Base-by-base conservation (phyloP, 2,888 invertebrate genomes). In the Aphidius colemani region DNA sequence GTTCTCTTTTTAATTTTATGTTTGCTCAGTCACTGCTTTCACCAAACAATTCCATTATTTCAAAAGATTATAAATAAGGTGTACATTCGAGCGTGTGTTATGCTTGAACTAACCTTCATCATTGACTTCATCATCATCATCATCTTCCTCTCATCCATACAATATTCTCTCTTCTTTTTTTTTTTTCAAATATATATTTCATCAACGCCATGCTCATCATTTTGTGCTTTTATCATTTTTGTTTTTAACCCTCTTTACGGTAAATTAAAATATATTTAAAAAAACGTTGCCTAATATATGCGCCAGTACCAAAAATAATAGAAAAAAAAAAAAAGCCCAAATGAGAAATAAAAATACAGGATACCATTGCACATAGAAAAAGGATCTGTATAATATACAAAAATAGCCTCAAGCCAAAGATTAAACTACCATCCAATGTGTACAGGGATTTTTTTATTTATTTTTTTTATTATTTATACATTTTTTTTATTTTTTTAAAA, bases 21-120 rank as follows among this genome's bases (percentile, higher is more conserved):
- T 75, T 78, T 78, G 78, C 76, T 74, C 76, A 75, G 75, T 78
- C 74, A 74, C 75, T 74, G 74, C 72, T 74, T 62, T 67, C 66
- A 30, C 30, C 3, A 65, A 70, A 70, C 69, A 70, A 70, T 69
- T 70, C 66, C 66, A 66, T 66, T 65, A 70, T 70, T 70, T 69
- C 67, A 69, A 70, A 70, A 65, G 70, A 63, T 63, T 64, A 61
- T 30, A 30, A 30, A 62, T 13, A 30, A 30, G 30, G 30, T 30
- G 30, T 30, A 30, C 30, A 30, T 30, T 30, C 4, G 30, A 30
- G 30, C 30, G 30, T 30, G 30, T 30, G 30, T 30, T 5, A 30
- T 30, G 30, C 5, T 30, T 30, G 5, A 30, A 30, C 3, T 30
- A 30, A 30, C 30, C 30, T 30, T 30, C 30, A 30, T 30, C 30